Conservation (phyloP, 2,113 vertebrate genomes). For the Rhipidura dahli region DNA sequence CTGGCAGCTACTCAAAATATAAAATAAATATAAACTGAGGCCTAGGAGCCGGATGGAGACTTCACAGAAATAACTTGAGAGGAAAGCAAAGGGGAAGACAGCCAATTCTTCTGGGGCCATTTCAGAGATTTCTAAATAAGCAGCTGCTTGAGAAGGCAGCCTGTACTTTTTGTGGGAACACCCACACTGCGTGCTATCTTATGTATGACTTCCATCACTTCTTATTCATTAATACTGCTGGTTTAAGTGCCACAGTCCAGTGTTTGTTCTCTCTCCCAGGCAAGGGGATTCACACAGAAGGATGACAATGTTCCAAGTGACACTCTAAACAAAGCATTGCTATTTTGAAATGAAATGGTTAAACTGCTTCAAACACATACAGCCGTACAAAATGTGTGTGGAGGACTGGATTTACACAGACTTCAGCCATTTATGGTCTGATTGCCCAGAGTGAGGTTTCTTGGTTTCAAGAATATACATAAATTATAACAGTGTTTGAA, state of each 20-base stretch:
- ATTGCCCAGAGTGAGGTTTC: background rate
- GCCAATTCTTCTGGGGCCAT: background rate
- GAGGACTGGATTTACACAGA: background rate
- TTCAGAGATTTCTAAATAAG: background rate
- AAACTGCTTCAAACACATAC: background rate
- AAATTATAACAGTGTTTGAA: background rate
- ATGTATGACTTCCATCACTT: background rate
- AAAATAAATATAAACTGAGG: background rate
- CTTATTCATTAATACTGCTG: background rate
- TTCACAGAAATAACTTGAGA: background rate
- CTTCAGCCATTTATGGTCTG: background rate
- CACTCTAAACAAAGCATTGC: background rate
- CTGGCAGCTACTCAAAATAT: background rate
- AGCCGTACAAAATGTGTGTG: background rate
- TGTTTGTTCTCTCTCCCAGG: background rate
- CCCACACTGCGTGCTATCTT: background rate
- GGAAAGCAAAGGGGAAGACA: conserved; percentile 13
- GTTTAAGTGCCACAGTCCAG: background rate
- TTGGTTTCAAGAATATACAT: background rate
- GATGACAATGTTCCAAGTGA: background rate
- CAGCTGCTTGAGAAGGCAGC: conserved; percentile 35
- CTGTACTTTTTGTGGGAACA: background rate
- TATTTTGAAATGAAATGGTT: background rate
- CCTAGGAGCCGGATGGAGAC: background rate
- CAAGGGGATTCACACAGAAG: background rate